Base-by-base conservation (phyloP, 2,888 invertebrate genomes). In the Xestia rhomboidea region DNA sequence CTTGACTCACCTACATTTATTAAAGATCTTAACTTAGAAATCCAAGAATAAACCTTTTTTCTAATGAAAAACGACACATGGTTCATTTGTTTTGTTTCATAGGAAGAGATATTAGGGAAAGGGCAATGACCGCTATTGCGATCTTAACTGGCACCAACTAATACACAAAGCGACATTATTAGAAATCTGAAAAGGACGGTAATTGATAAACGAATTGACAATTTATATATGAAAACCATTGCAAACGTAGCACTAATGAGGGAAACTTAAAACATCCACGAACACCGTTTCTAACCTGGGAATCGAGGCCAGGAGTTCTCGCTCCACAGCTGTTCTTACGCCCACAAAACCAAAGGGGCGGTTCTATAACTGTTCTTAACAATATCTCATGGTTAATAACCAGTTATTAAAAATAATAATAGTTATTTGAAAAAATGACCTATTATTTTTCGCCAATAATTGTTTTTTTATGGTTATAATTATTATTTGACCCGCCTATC, bases 301-400 rank as follows among this genome's bases (percentile, higher is more conserved):
- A 49, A 82, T 41, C 13, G 62, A 54, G 66, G 68, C 34, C 62
- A 63, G 46, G 15, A 67, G 51, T 30, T 41, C 38, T 54, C 41
- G 27, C 30, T 57, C 7, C 27, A 68, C 46, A 82, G 62, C 79
- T 79, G 54, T 13, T 41, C 38, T 27, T 10, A 62, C 83, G 60
- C 79, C 79, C 44, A 78, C 79, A 46, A 2, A 3, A 46, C n/a
- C 44, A 69, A 79, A 30, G 38, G 62, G 70, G 69, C 46, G 66
- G n/a, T 41, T 41, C 18, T 34, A 15, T 78, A 80, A 83, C 83
- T 67, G 80, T 83, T 60, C 30, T 15, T 57, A 60, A 57, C 68
- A 68, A 82, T 77, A 64, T n/a, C 38, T 68, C 54, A 64, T 34
- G 44, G 60, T n/a, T 51, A 66, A 81, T 69, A 54, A n/a, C 49